A percentile compares a stretch with the other conserved stretches of the same genome.
These are phyloP conservation scores for Tetranychus piercei DNA, from an alignment of 2,888 invertebrate genomes.

Conservation along the genomic window DNA sequence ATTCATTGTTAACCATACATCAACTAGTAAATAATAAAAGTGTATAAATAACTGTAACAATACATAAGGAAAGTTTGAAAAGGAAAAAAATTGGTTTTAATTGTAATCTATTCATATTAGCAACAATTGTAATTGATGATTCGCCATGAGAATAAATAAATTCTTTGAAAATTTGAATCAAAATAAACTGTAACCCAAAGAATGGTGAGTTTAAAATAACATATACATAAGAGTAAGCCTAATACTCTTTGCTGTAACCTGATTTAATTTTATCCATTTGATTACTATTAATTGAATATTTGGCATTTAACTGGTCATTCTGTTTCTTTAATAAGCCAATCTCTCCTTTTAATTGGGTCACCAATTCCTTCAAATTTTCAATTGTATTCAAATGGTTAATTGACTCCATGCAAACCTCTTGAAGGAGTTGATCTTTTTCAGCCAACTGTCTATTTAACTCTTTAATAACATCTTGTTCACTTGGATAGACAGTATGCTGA, in stretches of 20 bases:
- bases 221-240: too few species aligned
- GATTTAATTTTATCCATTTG: background rate
- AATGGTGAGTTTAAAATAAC: too few species aligned
- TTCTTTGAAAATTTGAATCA: too few species aligned
- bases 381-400: slow-evolving; percentile 1
- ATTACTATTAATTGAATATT: background rate
- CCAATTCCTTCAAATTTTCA: background rate
- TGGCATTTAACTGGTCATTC: slow-evolving; percentile 1
- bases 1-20: too few species aligned
- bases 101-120: too few species aligned
- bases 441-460: background rate
- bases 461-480: background rate
- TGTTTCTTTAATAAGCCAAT: background rate
- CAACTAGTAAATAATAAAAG: too few species aligned
- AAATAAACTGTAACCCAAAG: too few species aligned
- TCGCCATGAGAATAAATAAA: too few species aligned
- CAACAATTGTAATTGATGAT: too few species aligned
- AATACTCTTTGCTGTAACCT: background rate
- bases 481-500: background rate
- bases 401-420: background rate
- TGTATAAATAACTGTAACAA: too few species aligned
- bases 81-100: too few species aligned
- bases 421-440: background rate
- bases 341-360: background rate
- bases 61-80: too few species aligned